Evolutionary conservation across 2,113 vertebrate species (phyloP), one percentile per base, ranked within the genome.

Genomic region (Brachionichthys hirsutus): DNA sequence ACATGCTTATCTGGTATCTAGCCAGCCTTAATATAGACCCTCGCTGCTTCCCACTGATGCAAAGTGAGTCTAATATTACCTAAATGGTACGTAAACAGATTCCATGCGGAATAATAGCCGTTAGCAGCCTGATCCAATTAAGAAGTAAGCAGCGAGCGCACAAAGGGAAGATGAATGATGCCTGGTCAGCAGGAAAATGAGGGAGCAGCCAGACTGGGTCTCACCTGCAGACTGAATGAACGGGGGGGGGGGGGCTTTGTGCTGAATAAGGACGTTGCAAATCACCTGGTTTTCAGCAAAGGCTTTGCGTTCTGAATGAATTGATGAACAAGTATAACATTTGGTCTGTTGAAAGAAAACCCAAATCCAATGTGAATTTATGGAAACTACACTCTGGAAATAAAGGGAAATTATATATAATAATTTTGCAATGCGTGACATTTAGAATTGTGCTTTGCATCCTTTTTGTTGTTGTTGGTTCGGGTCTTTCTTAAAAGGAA

Each of bases 171-270:
- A 80, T 84, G 61, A 79, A 85, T 84, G 62, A 73, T 70, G 73
- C 59, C 77, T 62, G 75, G 76, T 82, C 78, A 83, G 70, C 80
- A 83, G 57, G 57, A 87, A 84, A 78, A 80, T 65, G 52, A 62
- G 71, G 68, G 62, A 84, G 76, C 14, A 68, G 54, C 53, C 67
- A 34, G 57, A 54, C 35, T 38, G 49, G 47, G 56, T 38, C 16
- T 2, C 52, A 67, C 62, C 70, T 60, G 58, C 54, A 49, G 12
- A 45, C 50, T 42, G 22, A 30, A 16, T 40, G 22, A 65, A 8
- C 24, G 24, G 1, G n/a, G n/a, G n/a, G n/a, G n/a, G n/a, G n/a
- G n/a, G n/a, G n/a, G n/a, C n/a, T n/a, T n/a, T n/a, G n/a, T n/a
- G n/a, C n/a, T n/a, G n/a, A n/a, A n/a, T n/a, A n/a, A n/a, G n/a